A percentile compares a stretch with the other conserved stretches of the same genome.
Conservation (phyloP, 2,888 invertebrate genomes). For the Thecocarcelia acutangulata region DNA sequence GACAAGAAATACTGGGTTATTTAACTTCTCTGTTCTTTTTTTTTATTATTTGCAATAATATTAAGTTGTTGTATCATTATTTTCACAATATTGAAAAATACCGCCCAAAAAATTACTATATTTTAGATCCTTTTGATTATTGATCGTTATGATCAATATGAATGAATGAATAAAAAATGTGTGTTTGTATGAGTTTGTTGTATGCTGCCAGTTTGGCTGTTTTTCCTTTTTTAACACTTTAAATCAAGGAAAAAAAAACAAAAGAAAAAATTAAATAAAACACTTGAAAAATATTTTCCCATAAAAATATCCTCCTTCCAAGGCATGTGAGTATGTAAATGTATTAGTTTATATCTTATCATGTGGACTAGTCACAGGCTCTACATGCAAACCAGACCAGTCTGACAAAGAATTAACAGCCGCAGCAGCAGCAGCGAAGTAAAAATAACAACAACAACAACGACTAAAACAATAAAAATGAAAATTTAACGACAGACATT, state of each 20-base stretch:
- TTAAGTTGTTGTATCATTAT: slow-evolving; percentile 55
- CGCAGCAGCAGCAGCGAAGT: not conserved
- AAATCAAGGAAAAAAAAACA: too few species aligned
- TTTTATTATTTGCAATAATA: slow-evolving; percentile 41
- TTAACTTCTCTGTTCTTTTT: slow-evolving; percentile 15
- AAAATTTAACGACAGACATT: slow-evolving; percentile 50
- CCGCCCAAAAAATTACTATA: slow-evolving; percentile 58
- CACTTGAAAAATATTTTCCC: slow-evolving; percentile 56
- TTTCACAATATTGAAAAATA: slow-evolving; percentile 51
- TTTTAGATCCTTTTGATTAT: slow-evolving; percentile 57
- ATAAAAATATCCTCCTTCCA: slow-evolving; percentile 56
- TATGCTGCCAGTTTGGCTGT: not conserved
- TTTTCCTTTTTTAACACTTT: slow-evolving; percentile 43
- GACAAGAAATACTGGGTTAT: slow-evolving; percentile 48
- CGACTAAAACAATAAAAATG: not conserved
- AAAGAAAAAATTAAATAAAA: not conserved
- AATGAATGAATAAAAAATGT: too few species aligned
- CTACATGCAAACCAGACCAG: slow-evolving; percentile 57
- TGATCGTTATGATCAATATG: slow-evolving; percentile 30
- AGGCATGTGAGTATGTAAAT: not conserved
- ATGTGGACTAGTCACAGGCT: slow-evolving; percentile 50
- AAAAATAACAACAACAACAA: slow-evolving; percentile 10
- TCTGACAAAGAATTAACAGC: slow-evolving; percentile 45
- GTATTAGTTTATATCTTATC: slow-evolving; percentile 36
- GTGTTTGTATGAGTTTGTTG: too few species aligned